Evolutionary conservation across 1,140 invertebrate genomes (phyloP).

Genomic region (Lanistes nyassanus): DNA sequence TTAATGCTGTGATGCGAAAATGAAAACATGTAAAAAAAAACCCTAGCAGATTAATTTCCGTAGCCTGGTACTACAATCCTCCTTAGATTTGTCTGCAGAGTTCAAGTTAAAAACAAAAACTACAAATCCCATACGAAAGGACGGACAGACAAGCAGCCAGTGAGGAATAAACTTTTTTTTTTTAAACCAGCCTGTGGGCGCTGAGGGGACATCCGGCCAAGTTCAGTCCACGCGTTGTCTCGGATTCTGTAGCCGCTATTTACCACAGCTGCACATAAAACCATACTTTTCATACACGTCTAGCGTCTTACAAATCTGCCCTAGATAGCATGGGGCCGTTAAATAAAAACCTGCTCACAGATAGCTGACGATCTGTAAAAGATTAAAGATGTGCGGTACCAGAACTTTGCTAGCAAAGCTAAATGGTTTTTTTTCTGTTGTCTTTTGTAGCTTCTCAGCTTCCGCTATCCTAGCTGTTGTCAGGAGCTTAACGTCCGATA

Average conservation of each 20-base stretch:
- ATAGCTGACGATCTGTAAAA: neutral
- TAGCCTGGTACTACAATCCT: too few relatives aligned
- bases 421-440: neutral
- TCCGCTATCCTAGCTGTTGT: too few relatives aligned
- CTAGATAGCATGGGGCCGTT: neutral
- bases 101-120: too few relatives aligned
- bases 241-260: constrained; percentile 64
- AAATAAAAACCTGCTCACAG: neutral
- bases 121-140: neutral
- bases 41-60: too few relatives aligned
- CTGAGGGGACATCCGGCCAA: constrained; percentile 64
- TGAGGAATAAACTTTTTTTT: neutral
- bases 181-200: constrained; percentile 58
- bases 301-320: neutral
- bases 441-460: too few relatives aligned
- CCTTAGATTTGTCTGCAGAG: too few relatives aligned
- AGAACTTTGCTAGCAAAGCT: neutral
- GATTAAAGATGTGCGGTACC: neutral
- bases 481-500: too few relatives aligned
- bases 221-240: constrained; percentile 62
- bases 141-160: neutral
- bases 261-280: constrained; percentile 51
- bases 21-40: too few relatives aligned
- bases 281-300: neutral
- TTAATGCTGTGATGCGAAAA: too few relatives aligned